Percentiles rank a stretch among this genome's conserved stretches.
These are phyloP conservation scores for Myotis lucifugus DNA, from an alignment of 2,113 vertebrate species.

Conservation along the genomic window DNA sequence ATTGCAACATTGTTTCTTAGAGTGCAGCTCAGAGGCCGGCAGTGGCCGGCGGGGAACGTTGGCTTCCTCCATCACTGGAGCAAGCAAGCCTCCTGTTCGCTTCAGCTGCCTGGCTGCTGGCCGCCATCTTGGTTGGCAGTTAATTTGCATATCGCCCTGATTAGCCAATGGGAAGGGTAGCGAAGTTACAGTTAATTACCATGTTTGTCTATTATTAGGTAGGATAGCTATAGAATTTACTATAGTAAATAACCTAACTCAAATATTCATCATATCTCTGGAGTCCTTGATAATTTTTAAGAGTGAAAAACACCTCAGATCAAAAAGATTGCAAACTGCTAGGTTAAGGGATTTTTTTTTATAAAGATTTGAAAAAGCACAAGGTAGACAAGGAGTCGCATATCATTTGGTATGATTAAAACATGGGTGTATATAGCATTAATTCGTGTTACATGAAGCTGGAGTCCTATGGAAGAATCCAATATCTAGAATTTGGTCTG, in stretches of 20 bases:
- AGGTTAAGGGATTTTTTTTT: neutral
- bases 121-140: too few species aligned
- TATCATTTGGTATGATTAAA: neutral
- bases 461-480: accelerated
- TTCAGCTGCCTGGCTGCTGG: too few species aligned
- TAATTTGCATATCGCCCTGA: too few species aligned
- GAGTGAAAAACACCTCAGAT: neutral
- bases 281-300: neutral
- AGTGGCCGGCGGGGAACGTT: too few species aligned
- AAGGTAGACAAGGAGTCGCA: neutral
- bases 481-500: neutral
- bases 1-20: too few species aligned
- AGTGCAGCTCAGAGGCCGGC: too few species aligned
- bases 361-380: neutral
- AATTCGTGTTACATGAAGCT: neutral
- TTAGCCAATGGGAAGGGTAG: too few species aligned
- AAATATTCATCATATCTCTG: neutral
- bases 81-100: too few species aligned
- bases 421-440: neutral
- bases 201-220: too few species aligned
- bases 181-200: too few species aligned
- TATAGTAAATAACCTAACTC: too few species aligned
- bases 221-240: neutral
- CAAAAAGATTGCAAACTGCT: neutral
- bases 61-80: too few species aligned